Conservation (phyloP, 1,140 invertebrate species). For the Eueides isabella region DNA sequence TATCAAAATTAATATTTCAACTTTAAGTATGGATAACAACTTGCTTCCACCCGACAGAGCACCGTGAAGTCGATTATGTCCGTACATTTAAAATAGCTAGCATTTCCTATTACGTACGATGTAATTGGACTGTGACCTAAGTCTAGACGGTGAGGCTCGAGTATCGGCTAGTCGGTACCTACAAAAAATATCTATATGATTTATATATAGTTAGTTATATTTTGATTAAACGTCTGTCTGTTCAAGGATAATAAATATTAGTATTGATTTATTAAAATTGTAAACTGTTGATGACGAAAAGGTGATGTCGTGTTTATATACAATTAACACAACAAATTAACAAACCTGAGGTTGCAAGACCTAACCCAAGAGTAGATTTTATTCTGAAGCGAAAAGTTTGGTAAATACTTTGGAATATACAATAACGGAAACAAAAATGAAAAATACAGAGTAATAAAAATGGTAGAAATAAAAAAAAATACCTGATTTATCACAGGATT, state of each 20-base stretch:
- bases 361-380: no score
- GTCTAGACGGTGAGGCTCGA: slow-evolving; percentile 10
- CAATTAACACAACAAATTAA: no score
- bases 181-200: background rate
- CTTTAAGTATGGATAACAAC: background rate
- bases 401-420: no score
- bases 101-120: slow-evolving; percentile 12
- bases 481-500: no score
- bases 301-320: no score
- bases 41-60: background rate
- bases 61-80: background rate
- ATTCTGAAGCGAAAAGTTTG: no score
- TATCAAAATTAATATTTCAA: no score
- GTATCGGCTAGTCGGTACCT: background rate
- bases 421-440: no score
- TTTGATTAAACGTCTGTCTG: background rate
- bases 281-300: no score
- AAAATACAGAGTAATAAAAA: no score
- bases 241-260: background rate
- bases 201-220: background rate
- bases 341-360: no score
- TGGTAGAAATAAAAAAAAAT: no score
- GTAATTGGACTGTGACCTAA: slow-evolving; percentile 11
- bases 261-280: background rate
- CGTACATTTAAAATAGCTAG: background rate